Evolutionary conservation across 2,113 vertebrate genomes (phyloP).

Genomic region (Seriola aureovittata): DNA sequence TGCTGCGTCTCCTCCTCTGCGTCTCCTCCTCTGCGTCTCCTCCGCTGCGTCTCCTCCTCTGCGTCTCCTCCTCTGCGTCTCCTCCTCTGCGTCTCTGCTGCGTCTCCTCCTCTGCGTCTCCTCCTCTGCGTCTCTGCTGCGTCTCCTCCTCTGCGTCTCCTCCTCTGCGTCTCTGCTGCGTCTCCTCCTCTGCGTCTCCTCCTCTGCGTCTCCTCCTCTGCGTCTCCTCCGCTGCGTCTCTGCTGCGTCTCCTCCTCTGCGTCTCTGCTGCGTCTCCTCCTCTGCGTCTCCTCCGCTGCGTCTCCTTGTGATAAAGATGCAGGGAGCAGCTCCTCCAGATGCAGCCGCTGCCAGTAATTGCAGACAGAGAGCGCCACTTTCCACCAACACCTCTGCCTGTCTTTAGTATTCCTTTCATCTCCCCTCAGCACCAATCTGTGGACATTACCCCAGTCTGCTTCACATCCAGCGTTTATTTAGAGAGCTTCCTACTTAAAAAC

Average conservation of each 20-base stretch:
- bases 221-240: too few species aligned
- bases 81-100: too few species aligned
- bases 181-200: too few species aligned
- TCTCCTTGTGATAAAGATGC: background rate
- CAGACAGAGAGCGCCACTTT: conserved; percentile 21
- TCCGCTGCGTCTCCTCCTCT: too few species aligned
- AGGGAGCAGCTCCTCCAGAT: background rate
- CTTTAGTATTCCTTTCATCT: conserved; percentile 49
- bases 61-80: background rate
- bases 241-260: too few species aligned
- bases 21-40: too few species aligned
- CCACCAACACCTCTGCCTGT: background rate
- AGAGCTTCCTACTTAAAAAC: background rate
- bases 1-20: too few species aligned
- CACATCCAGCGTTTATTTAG: conserved; percentile 13
- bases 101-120: background rate
- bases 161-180: too few species aligned
- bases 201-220: too few species aligned
- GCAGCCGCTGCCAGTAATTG: conserved; percentile 23
- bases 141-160: too few species aligned
- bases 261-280: too few species aligned
- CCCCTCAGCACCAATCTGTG: conserved; percentile 25
- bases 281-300: background rate
- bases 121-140: background rate
- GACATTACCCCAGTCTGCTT: conserved; percentile 19